Evolutionary conservation across 1,140 invertebrate species (phyloP).

Genomic region (Listronotus oregonensis): DNA sequence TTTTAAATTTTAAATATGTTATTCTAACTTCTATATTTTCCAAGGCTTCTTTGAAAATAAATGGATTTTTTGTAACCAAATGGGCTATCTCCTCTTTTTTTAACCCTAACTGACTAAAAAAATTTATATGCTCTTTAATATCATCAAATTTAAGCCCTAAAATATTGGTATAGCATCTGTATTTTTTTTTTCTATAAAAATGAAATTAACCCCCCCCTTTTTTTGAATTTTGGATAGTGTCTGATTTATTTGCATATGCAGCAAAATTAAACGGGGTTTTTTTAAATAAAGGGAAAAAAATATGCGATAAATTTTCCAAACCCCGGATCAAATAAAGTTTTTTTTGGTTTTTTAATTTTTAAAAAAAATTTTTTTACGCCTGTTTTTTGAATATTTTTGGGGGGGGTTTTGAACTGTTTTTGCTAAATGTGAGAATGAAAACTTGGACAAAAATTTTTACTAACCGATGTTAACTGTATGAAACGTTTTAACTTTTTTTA

Average conservation of each 20-base stretch:
- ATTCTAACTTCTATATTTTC: conserved; percentile 78
- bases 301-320: conserved; percentile 56
- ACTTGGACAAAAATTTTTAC: not conserved
- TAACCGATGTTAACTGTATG: not conserved
- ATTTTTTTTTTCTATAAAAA: conserved; percentile 72
- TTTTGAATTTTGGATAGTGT: conserved; percentile 75
- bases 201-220: conserved; percentile 84
- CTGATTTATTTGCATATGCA: conserved; percentile 78
- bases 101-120: conserved; percentile 76
- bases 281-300: conserved; percentile 63
- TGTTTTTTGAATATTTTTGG: not conserved
- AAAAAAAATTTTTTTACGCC: not conserved
- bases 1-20: conserved; percentile 84
- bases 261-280: conserved; percentile 79
- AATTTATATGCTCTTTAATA: conserved; percentile 76
- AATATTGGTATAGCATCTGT: conserved; percentile 67
- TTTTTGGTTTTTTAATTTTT: not conserved
- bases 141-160: conserved; percentile 81
- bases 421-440: not conserved
- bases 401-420: not conserved
- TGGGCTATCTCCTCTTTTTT: conserved; percentile 67
- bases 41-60: conserved; percentile 77
- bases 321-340: conserved; percentile 47
- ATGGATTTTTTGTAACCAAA: conserved; percentile 83
- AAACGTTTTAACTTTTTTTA: conserved; percentile 11